Conservation (phyloP, 2,888 invertebrate species). For the Acanthococcus lagerstroemiae region DNA sequence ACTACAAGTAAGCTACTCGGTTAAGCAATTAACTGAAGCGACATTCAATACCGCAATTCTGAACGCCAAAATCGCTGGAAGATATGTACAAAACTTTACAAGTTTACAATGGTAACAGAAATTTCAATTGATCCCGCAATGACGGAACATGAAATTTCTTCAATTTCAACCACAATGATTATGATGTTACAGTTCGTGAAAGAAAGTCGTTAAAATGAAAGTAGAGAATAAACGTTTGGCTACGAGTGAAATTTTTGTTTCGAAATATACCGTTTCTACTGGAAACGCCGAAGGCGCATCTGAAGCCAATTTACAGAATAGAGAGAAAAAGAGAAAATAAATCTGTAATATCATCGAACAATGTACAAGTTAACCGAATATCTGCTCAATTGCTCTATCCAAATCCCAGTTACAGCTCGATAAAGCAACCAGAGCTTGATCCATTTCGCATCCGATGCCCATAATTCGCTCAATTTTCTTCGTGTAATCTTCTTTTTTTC, state of each 20-base stretch:
- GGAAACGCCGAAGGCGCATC: background rate
- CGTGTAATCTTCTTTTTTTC: conserved; percentile 67
- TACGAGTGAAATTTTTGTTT: too few species aligned
- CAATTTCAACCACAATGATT: too few species aligned
- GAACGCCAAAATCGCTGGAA: too few species aligned
- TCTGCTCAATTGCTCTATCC: conserved; percentile 79
- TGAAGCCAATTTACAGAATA: too few species aligned
- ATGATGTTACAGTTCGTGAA: too few species aligned
- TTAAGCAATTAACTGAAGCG: background rate
- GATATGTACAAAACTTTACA: conserved; percentile 25
- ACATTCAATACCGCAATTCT: background rate
- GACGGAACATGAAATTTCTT: too few species aligned
- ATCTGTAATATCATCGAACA: too few species aligned
- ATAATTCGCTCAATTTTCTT: conserved; percentile 75
- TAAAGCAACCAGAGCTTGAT: conserved; percentile 77
- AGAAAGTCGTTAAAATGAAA: too few species aligned
- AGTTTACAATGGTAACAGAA: conserved; percentile 29
- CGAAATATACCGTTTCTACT: background rate
- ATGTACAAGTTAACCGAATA: conserved; percentile 55
- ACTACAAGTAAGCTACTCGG: too few species aligned
- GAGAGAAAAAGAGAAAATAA: too few species aligned
- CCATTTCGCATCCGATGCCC: conserved; percentile 91
- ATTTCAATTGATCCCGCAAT: too few species aligned
- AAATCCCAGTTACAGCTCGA: conserved; percentile 89
- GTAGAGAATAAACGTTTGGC: too few species aligned